Base-by-base conservation (phyloP, 2,888 invertebrate species). In the Pristionchus entomophagus region DNA sequence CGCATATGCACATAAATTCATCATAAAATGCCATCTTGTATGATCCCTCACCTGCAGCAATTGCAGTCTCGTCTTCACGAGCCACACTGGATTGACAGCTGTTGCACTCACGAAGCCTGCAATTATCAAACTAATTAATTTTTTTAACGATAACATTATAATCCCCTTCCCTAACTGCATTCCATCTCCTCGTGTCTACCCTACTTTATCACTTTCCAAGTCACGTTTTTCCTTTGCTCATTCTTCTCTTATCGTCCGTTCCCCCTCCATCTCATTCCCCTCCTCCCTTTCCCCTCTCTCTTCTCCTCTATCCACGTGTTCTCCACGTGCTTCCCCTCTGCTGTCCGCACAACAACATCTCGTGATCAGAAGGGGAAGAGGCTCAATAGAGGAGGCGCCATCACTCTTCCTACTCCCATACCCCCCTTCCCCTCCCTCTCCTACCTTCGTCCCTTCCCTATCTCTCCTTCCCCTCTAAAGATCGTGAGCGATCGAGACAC, bases 31-130 rank as follows among this genome's bases (percentile, higher is more conserved):
- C n/a, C n/a, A n/a, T n/a, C n/a, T n/a, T n/a, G n/a, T n/a, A n/a
- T n/a, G n/a, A 32, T 80, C 2, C 26, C 32, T 19, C 49, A 84
- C 96, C 91, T 96, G 95, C 95, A 99, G 97, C 93, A 99, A 95
- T 94, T 99, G 99, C 87, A 99, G 95, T 88, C 99, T 96, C 78
- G 99, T 99, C 95, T 99, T 99, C 87, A 99, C 97, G 94, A 99
- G 97, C 99, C 99, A 99, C 94, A 99, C 98, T 84, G 99, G 99
- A 95, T 99, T 99, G 87, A 99, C 99, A 91, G 96, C 96, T 83
- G 99, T 97, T 94, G 97, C 97, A 45, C 99, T 97, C 90, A 97
- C 96, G 94, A 99, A 97, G 91, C 99, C 97, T 97, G 84, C 2
- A 88, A 86, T 10, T 38, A 77, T n/a, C 17, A 8, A n/a, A 26